A percentile compares a stretch with the other conserved stretches of the same genome.
These are phyloP conservation scores for Brachionus angularis DNA, from an alignment of 1,140 invertebrate genomes.

Conservation along the genomic window DNA sequence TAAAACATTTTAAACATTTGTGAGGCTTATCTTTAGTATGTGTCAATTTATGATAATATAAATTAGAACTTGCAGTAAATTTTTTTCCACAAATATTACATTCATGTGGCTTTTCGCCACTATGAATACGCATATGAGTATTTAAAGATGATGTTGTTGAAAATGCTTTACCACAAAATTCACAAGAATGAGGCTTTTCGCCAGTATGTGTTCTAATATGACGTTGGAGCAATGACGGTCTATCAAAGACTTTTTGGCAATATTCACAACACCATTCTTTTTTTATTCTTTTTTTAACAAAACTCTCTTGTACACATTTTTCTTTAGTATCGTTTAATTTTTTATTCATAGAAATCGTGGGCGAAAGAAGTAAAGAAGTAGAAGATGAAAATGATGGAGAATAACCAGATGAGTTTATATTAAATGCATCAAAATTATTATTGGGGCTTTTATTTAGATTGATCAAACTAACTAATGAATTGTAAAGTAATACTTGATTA, in stretches of 20 bases:
- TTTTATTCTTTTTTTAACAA: neutral
- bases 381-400: no score
- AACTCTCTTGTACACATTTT: neutral
- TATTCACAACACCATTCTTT: slow-evolving; percentile 65
- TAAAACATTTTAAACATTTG: slow-evolving; percentile 37
- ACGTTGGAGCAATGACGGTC: slow-evolving; percentile 64
- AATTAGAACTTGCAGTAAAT: slow-evolving; percentile 90
- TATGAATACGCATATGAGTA: slow-evolving; percentile 88
- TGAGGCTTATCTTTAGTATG: slow-evolving; percentile 60
- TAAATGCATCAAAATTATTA: no score
- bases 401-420: no score
- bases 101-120: slow-evolving; percentile 84
- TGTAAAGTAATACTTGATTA: no score
- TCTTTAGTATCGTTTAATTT: no score
- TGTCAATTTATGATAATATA: slow-evolving; percentile 96
- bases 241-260: slow-evolving; percentile 79
- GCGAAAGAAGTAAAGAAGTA: neutral
- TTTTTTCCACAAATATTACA: slow-evolving; percentile 90
- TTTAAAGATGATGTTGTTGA: slow-evolving; percentile 89
- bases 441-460: no score
- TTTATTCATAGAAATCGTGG: no score
- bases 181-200: slow-evolving; percentile 91
- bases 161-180: slow-evolving; percentile 87
- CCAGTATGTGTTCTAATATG: slow-evolving; percentile 60
- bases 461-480: no score